Evolutionary conservation across 2,113 vertebrate species (phyloP), one percentile per base, ranked within the genome.

Genomic region (Micromys minutus): DNA sequence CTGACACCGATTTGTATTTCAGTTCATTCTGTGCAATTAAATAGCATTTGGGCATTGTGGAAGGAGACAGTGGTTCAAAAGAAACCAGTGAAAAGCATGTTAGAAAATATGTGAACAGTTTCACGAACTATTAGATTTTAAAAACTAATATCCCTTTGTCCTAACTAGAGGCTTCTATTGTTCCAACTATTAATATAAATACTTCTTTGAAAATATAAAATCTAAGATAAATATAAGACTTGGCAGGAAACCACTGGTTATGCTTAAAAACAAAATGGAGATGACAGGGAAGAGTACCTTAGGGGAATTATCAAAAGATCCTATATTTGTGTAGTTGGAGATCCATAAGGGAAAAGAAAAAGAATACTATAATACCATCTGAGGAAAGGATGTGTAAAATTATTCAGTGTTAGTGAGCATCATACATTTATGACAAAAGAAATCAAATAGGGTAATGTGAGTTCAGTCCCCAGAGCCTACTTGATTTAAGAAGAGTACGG

Each of bases 201-300:
- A 59, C 47, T 90, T 94, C 45, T 11, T 74, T 84, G 29, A 94
- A 95, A 93, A 95, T 57, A 94, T 79, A 69, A 94, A 89, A 94
- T 69, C 63, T 87, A 50, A 36, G 47, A 65, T 61, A 94, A 87
- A 80, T 79, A 59, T 39, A 91, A 89, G 57, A 89, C 61, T 94
- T 39, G 42, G 21, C n/a, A 88, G 69, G 8, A 87, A 79, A 67
- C 45, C 19, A 42, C 29, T 75, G 31, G 71, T 36, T n/a, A 86
- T 61, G 8, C 16, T 93, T 57, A 74, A 42, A 61, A 67, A 61
- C 2, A 93, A 36, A 91, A 86, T 50, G 21, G 16, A 77, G 42
- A 94, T 74, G 31, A 94, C 39, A 84, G 52, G 17, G 83, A 93
- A 77, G 47, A 81, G 11, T 36, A 72, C 61, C 22, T 83, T 29